Conservation (phyloP, 37 sponge, comb jelly and placozoan species). For the Crambe crambe region DNA sequence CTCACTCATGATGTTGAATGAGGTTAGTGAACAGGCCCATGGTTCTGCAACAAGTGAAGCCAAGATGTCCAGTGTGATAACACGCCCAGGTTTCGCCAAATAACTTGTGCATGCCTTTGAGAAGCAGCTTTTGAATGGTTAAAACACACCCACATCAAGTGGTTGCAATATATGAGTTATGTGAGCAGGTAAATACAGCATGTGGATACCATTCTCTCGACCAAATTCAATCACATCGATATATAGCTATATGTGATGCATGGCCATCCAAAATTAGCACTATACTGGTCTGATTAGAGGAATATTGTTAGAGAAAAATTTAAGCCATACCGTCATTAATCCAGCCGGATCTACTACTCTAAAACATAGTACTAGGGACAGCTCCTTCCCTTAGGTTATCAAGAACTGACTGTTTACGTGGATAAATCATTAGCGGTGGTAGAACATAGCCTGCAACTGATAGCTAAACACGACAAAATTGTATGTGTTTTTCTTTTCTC, state of each 20-base stretch:
- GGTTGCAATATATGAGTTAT: constrained; percentile 62
- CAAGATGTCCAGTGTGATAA: constrained; percentile 36
- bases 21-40: too few relatives aligned
- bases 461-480: constrained; percentile 39
- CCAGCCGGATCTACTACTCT: constrained; percentile 33
- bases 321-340: constrained; percentile 40
- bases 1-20: too few relatives aligned
- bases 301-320: constrained; percentile 37
- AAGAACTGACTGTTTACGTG: constrained; percentile 21
- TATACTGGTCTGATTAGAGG: constrained; percentile 27
- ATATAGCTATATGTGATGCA: constrained; percentile 41
- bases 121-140: constrained; percentile 25
- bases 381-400: constrained; percentile 21
- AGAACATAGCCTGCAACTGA: constrained; percentile 34
- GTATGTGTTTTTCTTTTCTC: constrained; percentile 55
- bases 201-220: constrained; percentile 39
- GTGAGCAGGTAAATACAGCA: constrained; percentile 58
- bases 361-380: constrained; percentile 34
- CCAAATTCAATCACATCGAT: constrained; percentile 53
- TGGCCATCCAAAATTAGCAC: constrained; percentile 52
- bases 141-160: constrained; percentile 54
- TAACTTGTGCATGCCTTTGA: constrained; percentile 45
- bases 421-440: constrained; percentile 52
- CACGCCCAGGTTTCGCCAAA: constrained; percentile 37
- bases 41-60: constrained; percentile 31